These are phyloP conservation scores for Motacilla alba DNA, from an alignment of 2,113 vertebrate species.

Conservation along the genomic window DNA sequence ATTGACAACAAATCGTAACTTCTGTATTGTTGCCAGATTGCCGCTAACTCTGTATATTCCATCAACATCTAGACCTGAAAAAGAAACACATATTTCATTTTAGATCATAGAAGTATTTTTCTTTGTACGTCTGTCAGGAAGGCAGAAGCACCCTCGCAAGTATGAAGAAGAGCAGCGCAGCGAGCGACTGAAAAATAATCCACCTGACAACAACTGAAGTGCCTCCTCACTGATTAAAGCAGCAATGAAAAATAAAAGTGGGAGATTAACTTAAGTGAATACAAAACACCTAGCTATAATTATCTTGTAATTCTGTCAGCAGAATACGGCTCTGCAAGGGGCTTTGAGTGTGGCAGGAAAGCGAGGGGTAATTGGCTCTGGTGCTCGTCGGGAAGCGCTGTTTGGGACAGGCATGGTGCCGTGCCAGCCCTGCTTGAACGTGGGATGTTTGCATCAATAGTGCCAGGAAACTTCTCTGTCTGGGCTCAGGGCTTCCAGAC, in stretches of 20 bases:
- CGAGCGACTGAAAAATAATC: conserved; percentile 45
- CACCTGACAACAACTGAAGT: conserved; percentile 38
- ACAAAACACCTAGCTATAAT: conserved; percentile 50
- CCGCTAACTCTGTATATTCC: conserved; percentile 91
- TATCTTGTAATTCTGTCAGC: conserved; percentile 53
- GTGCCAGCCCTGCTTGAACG: background rate
- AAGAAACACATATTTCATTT: conserved; percentile 68
- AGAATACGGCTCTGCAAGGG: background rate
- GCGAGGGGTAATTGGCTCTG: background rate
- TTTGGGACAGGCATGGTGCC: fast-evolving
- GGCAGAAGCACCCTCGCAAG: conserved; percentile 16
- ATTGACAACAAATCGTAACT: conserved; percentile 88
- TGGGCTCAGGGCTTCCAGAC: background rate
- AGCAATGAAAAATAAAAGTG: conserved; percentile 1
- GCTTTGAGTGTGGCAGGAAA: background rate
- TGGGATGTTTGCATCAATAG: background rate
- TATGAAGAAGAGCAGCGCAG: background rate
- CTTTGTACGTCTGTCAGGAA: conserved; percentile 49
- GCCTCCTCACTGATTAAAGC: conserved; percentile 1
- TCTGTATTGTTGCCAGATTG: conserved; percentile 90
- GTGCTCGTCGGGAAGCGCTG: background rate
- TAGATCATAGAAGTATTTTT: conserved; percentile 46
- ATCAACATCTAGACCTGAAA: conserved; percentile 84
- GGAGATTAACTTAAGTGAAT: conserved; percentile 37
- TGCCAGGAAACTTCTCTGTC: background rate